Base-by-base conservation (phyloP, 1,140 invertebrate species). In the Pogonomyrmex barbatus region DNA sequence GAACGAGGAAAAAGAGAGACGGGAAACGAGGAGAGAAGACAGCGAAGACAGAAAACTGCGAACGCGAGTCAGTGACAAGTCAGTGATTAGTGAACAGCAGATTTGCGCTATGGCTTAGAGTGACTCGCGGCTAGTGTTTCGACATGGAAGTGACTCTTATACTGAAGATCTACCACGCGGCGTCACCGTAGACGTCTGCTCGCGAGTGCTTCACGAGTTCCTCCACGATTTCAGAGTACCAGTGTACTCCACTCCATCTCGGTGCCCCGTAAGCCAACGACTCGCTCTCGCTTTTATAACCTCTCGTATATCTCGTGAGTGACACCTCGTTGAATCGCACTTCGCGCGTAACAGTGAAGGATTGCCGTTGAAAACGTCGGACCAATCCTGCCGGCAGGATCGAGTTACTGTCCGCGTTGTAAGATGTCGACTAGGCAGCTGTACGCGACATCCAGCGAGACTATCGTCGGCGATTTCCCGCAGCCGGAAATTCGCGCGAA, bases 341-440 rank as follows among this genome's bases (percentile, higher is more conserved):
- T 17, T 36, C 4, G 63, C n/a, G 4, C 10, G 24, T 24, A 10
- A 75, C 17, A 71, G 24, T 17, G 45, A 62, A 52, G 54, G 17
- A 8, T 42, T 36, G 54, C 45, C 39, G 47, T 24, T 24, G 24
- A 24, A 70, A 71, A 24, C 50, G 47, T 79, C 24, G 62, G 36
- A 56, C 30, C 24, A 47, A 2, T 65, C 60, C 76, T 63, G 60
- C 33, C 63, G 81, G 14, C 52, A 30, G 52, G 62, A 36, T 76
- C 42, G 50, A 58, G 17, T n/a, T n/a, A n/a, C n/a, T 0, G 54
- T 76, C 17, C 67, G 12, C 8, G 58, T 75, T 75, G 87, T 81
- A 86, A 77, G 50, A 89, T 89, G 88, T 89, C 87, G 83, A 63
- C 75, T 45, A 63, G 42, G 14, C 56, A n/a, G 12, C 42, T 58